A percentile compares a stretch with the other conserved stretches of the same genome.
phyloP scores from a whole-genome alignment of 2,888 invertebrate species.

The Caenorhabditis sp. region DNA sequence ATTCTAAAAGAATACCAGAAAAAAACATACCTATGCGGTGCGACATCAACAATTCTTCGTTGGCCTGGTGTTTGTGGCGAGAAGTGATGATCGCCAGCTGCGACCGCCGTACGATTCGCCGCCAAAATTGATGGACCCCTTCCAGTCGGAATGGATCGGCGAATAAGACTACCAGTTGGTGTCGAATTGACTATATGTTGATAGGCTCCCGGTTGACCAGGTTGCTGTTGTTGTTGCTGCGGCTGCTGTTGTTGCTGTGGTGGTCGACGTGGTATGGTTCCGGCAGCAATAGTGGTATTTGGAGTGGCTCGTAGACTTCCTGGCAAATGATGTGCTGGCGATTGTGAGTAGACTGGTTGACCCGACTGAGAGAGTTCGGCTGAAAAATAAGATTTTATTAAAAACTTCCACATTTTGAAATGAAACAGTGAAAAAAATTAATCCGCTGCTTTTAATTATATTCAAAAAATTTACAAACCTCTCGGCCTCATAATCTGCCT shows the following conservation, averaged over 20 bases:
- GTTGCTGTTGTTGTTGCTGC: neutral
- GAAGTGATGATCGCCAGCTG: neutral
- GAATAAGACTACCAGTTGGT: neutral
- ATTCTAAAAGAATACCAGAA: too few species aligned
- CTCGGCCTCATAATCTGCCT: neutral
- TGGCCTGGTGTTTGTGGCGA: conserved; percentile 7
- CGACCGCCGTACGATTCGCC: neutral
- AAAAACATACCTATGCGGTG: conserved; percentile 14
- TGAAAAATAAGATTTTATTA: neutral
- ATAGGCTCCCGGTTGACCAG: conserved; percentile 12
- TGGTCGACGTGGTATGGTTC: neutral
- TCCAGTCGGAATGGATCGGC: neutral
- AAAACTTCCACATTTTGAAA: neutral
- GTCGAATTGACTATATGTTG: conserved; percentile 9
- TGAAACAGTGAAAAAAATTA: too few species aligned
- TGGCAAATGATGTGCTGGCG: neutral
- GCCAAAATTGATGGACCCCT: neutral
- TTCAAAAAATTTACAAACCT: neutral
- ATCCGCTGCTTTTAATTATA: too few species aligned
- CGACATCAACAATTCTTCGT: conserved; percentile 10
- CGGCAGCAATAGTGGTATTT: neutral
- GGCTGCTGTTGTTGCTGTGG: neutral
- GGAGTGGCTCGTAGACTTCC: neutral
- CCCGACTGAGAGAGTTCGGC: neutral
- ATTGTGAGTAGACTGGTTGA: neutral